Base-by-base conservation (phyloP, 2,797 vertebrate genomes). In the Periophthalmus magnuspinnatus region DNA sequence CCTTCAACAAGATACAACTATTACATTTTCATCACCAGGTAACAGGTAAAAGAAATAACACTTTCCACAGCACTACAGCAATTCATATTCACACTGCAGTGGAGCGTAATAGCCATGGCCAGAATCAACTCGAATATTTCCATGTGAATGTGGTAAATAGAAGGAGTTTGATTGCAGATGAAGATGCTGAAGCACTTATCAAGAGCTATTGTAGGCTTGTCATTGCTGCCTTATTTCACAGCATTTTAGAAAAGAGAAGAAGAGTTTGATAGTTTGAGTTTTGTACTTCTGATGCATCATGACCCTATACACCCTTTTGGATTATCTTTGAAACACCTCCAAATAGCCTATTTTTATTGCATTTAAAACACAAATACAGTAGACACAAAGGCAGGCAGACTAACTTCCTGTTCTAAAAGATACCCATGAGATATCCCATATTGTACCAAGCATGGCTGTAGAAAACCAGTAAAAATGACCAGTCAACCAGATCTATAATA, bases 191-290 rank as follows among this genome's bases (percentile, higher is more conserved):
- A 72, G 79, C 68, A 78, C 56, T 84, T 34, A 73, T 58, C 65
- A 56, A 62, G 65, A 7, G 28, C 33, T 77, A 78, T 65, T 64
- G 64, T 52, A 81, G 80, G 79, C 71, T 73, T 60, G 59, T 74
- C 69, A 71, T 65, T 80, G 74, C 54, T 79, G 34, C 65, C 10
- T 62, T 65, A 86, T 78, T 81, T 84, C 79, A 57, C 68, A 77
- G 68, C 38, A 68, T 48, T 57, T 41, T 65, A 74, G 54, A 67
- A 77, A 61, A 59, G 28, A 67, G 58, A 38, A 14, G 65, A 56
- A 55, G 13, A 70, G 64, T 38, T 73, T 56, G 7, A 65, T 65
- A 72, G 76, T 67, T 71, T 69, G 45, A 77, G 52, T 81, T 83
- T 81, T 77, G 41, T 38, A 59, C n/a, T 69, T 84, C 77, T 76